phyloP scores from a whole-genome alignment of 2,113 vertebrate species.

The Hemichromis elongatus region DNA sequence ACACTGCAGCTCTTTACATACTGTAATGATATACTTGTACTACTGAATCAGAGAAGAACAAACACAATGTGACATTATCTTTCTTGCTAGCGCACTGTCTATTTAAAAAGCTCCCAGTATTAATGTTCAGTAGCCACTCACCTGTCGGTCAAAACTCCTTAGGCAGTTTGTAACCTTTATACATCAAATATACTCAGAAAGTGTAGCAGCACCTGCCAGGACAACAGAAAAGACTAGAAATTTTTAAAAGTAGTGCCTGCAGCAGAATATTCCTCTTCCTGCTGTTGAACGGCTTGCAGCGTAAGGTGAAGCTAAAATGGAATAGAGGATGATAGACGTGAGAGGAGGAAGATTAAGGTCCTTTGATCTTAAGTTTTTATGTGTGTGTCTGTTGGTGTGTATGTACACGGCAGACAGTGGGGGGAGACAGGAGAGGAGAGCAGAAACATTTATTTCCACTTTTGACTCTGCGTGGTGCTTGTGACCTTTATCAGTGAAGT shows the following conservation, averaged over 20 bases:
- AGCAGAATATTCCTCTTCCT: conserved; percentile 23
- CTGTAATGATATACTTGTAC: background rate
- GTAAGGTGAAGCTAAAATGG: conserved; percentile 4
- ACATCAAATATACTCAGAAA: background rate
- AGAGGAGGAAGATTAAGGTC: conserved; percentile 22
- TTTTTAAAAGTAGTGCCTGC: conserved; percentile 20
- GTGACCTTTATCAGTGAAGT: conserved; percentile 45
- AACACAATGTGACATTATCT: background rate
- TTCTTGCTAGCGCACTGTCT: background rate
- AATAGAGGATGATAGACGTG: conserved; percentile 23
- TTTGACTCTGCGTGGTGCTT: conserved; percentile 29
- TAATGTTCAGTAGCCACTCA: background rate
- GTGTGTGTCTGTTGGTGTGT: background rate
- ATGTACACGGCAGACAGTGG: background rate
- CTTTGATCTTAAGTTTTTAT: conserved; percentile 38
- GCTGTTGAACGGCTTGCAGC: background rate
- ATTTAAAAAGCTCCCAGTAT: background rate
- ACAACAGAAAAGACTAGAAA: background rate
- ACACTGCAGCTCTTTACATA: background rate
- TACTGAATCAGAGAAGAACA: background rate
- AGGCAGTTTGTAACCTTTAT: background rate
- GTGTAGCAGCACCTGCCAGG: background rate
- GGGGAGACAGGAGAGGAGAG: background rate
- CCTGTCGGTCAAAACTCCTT: background rate
- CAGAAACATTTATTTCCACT: background rate